Conservation (phyloP, 2,888 invertebrate genomes). For the Pandemis corylana region DNA sequence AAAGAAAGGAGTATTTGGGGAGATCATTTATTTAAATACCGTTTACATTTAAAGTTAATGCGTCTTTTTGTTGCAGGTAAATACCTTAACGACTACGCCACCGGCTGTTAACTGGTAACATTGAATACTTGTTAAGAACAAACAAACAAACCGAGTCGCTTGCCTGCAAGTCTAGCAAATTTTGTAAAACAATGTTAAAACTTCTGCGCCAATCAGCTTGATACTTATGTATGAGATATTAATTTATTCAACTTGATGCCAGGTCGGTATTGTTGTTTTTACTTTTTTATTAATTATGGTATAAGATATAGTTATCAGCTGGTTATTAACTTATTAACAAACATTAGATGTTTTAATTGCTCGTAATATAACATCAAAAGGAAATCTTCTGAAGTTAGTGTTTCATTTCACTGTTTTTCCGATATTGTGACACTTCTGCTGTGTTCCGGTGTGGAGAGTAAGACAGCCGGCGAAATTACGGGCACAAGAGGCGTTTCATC, state of each 20-base stretch:
- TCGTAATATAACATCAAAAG: too few species aligned
- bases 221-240: constrained; percentile 7
- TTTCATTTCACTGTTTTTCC: too few species aligned
- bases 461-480: too few species aligned
- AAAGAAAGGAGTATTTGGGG: background rate
- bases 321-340: too few species aligned
- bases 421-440: too few species aligned
- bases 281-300: background rate
- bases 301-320: too few species aligned
- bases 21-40: background rate
- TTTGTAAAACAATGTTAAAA: constrained; percentile 1
- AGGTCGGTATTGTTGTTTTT: background rate
- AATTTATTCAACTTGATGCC: background rate
- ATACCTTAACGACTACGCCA: constrained; percentile 16
- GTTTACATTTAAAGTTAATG: constrained; percentile 6
- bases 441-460: too few species aligned
- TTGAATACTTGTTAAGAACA: constrained; percentile 12
- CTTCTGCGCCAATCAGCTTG: background rate
- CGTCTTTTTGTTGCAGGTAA: constrained; percentile 38
- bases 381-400: too few species aligned
- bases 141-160: constrained; percentile 14
- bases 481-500: too few species aligned
- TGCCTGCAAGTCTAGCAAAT: background rate
- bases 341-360: too few species aligned
- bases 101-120: constrained; percentile 14